Percentiles rank a stretch among this genome's conserved stretches.
Evolutionary conservation across 2,113 vertebrate genomes (phyloP).

Genomic region (Osmerus eperlanus): DNA sequence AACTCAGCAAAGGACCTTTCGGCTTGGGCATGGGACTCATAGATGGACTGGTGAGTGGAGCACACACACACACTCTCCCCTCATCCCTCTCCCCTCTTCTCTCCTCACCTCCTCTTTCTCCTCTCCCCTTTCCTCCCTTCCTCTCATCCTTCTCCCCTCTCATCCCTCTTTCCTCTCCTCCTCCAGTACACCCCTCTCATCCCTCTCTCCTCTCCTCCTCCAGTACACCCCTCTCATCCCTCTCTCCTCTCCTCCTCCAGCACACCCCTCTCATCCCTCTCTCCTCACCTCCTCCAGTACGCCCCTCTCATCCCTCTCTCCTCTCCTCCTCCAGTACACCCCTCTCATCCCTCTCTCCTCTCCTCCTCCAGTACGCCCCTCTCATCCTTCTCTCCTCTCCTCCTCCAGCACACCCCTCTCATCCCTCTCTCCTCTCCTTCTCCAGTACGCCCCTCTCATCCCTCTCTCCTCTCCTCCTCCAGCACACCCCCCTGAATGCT

Average conservation of each 20-base stretch:
- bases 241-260: not conserved
- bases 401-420: not conserved
- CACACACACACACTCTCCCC: not conserved
- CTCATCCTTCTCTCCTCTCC: not conserved
- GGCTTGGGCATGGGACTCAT: slow-evolving; percentile 97
- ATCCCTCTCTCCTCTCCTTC: not conserved
- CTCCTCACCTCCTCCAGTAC: too few species aligned
- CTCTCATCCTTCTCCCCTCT: not conserved
- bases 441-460: not conserved
- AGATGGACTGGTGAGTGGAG: slow-evolving; percentile 85
- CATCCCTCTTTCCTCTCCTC: not conserved
- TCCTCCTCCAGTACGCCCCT: not conserved
- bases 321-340: not conserved
- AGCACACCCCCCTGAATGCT: slow-evolving; percentile 89
- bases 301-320: not conserved
- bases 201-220: too few species aligned
- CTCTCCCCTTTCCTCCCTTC: not conserved
- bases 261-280: not conserved
- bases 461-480: slow-evolving; percentile 16
- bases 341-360: not conserved
- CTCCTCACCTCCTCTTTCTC: too few species aligned
- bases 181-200: not conserved
- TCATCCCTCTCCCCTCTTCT: too few species aligned
- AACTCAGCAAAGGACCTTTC: slow-evolving; percentile 87
- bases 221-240: too few species aligned